Percentiles rank a stretch among this genome's conserved stretches.
Evolutionary conservation across 2,113 vertebrate genomes (phyloP).

Genomic region (Plecotus auritus): DNA sequence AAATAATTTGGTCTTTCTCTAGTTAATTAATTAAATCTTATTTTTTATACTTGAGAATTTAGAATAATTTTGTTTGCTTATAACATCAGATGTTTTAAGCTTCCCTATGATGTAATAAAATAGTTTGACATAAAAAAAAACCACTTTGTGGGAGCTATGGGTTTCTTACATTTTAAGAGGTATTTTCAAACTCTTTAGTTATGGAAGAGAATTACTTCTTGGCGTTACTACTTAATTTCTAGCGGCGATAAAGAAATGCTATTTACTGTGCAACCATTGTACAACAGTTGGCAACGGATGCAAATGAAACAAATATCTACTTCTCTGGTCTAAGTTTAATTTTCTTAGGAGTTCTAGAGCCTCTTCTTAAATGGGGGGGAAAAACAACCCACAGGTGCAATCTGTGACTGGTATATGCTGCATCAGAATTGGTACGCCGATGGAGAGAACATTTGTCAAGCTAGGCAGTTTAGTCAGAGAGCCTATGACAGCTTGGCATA

Average conservation of each 20-base stretch:
- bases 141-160: not conserved
- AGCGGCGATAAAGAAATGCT: not conserved
- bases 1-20: not conserved
- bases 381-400: not conserved
- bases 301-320: not conserved
- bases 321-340: not conserved
- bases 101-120: not conserved
- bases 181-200: not conserved
- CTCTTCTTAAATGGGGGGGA: not conserved
- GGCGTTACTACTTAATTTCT: not conserved
- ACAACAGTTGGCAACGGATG: not conserved
- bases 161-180: not conserved
- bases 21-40: not conserved
- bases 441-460: not conserved
- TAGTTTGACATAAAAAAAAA: constrained; percentile 29
- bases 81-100: not conserved
- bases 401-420: not conserved
- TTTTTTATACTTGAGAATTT: not conserved
- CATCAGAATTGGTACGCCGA: not conserved
- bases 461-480: not conserved
- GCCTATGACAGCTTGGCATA: not conserved
- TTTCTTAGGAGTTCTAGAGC: not conserved
- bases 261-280: not conserved
- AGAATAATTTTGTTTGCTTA: not conserved
- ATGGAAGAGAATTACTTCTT: not conserved